Conservation (phyloP, 1,140 invertebrate species). For the Aphis gossypii region DNA sequence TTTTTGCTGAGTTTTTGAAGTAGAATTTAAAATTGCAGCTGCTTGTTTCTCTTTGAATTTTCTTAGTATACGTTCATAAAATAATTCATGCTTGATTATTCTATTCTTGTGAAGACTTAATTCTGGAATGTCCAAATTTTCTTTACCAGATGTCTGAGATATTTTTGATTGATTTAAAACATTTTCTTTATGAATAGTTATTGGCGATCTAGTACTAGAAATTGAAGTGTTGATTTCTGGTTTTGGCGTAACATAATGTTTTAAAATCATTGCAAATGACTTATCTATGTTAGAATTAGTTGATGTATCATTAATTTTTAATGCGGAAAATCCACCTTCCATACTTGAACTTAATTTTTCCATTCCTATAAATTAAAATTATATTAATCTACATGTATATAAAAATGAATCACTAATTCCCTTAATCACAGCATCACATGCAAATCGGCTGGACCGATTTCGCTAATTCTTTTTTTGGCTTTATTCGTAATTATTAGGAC, state of each 20-base stretch:
- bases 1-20: background rate
- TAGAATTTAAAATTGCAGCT: background rate
- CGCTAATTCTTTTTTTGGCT: no score
- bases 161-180: background rate
- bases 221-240: background rate
- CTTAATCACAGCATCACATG: no score
- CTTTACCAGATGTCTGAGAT: conserved; percentile 28
- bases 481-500: no score
- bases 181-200: background rate
- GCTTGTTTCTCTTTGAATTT: conserved; percentile 43
- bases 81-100: background rate
- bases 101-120: conserved; percentile 34
- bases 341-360: background rate
- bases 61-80: conserved; percentile 45
- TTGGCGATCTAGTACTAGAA: conserved; percentile 11
- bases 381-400: background rate
- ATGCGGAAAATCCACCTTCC: conserved; percentile 3
- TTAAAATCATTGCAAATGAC: conserved; percentile 25
- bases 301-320: background rate
- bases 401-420: no score
- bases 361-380: background rate
- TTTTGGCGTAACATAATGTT: conserved; percentile 37
- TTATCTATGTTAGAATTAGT: background rate
- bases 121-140: conserved; percentile 37
- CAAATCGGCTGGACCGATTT: no score